Percentiles rank a stretch among this genome's conserved stretches.
These are phyloP conservation scores for Ladona fulva DNA, from an alignment of 1,140 invertebrate species.

Conservation along the genomic window DNA sequence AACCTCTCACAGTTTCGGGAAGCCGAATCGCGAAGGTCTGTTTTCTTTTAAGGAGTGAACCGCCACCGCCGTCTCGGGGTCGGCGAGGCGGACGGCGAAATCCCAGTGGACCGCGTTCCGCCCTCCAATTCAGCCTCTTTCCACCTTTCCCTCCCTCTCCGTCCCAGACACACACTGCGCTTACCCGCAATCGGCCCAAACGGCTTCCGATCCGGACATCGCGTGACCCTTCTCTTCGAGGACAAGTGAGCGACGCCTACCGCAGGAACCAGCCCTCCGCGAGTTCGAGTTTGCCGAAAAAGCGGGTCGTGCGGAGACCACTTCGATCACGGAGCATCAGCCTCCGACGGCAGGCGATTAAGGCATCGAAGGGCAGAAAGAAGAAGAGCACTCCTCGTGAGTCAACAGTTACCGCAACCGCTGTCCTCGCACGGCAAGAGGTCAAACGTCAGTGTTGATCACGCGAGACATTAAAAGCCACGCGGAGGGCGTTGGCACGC, in stretches of 20 bases:
- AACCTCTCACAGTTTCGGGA: too few relatives aligned
- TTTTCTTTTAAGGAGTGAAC: too few relatives aligned
- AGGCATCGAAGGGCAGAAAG: neutral
- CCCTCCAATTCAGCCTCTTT: neutral
- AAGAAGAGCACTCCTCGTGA: neutral
- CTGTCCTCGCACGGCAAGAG: neutral
- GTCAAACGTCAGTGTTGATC: neutral
- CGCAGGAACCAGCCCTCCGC: neutral
- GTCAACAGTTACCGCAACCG: neutral
- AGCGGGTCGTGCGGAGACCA: neutral
- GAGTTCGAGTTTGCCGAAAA: neutral
- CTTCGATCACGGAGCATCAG: too few relatives aligned
- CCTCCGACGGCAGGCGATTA: neutral
- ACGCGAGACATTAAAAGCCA: neutral
- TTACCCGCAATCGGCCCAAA: neutral
- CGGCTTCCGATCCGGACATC: neutral
- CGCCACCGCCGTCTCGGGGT: neutral
- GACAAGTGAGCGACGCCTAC: neutral
- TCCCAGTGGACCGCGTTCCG: neutral
- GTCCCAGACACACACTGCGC: neutral
- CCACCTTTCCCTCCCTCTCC: neutral
- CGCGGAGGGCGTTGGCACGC: neutral
- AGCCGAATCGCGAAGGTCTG: too few relatives aligned
- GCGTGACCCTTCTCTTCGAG: constrained; percentile 1
- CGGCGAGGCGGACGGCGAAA: neutral